Percentiles rank a stretch among this genome's conserved stretches.
Evolutionary conservation across 2,888 invertebrate species (phyloP).

Genomic region (Phyllotreta cruciferae): DNA sequence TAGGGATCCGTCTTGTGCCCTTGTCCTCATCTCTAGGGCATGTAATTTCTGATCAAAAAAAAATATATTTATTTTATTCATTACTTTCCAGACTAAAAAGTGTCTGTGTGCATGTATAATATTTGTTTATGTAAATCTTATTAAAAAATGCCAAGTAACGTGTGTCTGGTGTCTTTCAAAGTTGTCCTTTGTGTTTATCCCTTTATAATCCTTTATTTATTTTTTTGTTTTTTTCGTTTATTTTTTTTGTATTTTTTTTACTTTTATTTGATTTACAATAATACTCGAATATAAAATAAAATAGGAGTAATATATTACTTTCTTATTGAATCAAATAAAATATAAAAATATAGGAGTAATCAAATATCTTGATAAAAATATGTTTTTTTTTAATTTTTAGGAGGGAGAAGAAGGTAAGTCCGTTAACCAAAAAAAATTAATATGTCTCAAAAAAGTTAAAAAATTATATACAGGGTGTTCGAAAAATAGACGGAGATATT

Average conservation of each 20-base stretch:
- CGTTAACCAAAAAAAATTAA: background rate
- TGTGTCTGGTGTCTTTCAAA: slow-evolving; percentile 33
- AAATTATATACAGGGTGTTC: no score
- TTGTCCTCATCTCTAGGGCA: slow-evolving; percentile 18
- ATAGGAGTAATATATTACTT: no score
- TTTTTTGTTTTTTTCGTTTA: slow-evolving; percentile 5
- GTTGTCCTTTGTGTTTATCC: slow-evolving; percentile 18
- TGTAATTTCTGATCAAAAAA: slow-evolving; percentile 17
- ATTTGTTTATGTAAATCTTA: slow-evolving; percentile 43
- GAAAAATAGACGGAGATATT: no score
- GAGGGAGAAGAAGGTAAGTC: slow-evolving; percentile 41
- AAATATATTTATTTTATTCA: slow-evolving; percentile 44
- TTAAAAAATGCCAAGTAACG: slow-evolving; percentile 40
- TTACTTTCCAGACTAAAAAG: slow-evolving; percentile 31
- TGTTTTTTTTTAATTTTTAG: slow-evolving; percentile 37
- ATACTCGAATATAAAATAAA: slow-evolving; percentile 2
- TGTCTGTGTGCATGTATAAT: slow-evolving; percentile 42
- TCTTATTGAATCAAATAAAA: no score
- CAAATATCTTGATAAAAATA: no score
- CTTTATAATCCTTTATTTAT: background rate
- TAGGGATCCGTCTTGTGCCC: slow-evolving; percentile 12
- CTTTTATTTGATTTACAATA: slow-evolving; percentile 26
- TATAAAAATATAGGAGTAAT: no score
- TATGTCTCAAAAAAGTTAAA: background rate
- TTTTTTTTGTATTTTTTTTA: slow-evolving; percentile 29